phyloP scores from a whole-genome alignment of 2,113 vertebrate genomes.

The Boulengerochromis microlepis region DNA sequence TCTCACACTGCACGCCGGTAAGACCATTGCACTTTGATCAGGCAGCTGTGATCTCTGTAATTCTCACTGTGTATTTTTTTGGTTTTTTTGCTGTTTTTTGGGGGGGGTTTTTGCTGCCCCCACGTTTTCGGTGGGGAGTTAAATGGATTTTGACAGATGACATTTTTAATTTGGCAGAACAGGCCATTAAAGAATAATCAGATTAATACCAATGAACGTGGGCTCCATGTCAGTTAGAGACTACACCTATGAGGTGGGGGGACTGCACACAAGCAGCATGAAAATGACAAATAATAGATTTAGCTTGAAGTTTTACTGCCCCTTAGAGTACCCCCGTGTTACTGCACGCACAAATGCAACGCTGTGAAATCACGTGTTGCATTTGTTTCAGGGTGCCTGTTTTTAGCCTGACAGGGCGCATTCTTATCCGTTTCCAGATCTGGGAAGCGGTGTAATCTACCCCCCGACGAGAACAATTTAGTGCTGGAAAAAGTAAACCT shows the following conservation, averaged over 20 bases:
- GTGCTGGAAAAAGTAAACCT: neutral
- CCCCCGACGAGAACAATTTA: neutral
- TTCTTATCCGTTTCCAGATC: neutral
- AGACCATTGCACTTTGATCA: constrained; percentile 9
- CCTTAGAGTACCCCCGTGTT: constrained; percentile 30
- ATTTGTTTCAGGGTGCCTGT: neutral
- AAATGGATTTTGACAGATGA: constrained; percentile 27
- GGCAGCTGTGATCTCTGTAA: neutral
- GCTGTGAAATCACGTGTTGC: neutral
- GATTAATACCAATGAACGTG: constrained; percentile 2
- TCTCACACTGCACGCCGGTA: constrained; percentile 97
- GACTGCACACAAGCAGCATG: neutral
- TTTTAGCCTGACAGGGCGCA: neutral
- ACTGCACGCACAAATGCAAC: constrained; percentile 17
- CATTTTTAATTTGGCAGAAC: constrained; percentile 19
- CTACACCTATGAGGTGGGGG: neutral
- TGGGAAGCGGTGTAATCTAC: neutral
- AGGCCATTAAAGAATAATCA: constrained; percentile 7
- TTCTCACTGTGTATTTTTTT: neutral
- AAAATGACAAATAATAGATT: neutral
- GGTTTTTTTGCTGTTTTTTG: neutral
- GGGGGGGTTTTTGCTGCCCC: neutral
- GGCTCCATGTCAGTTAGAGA: neutral
- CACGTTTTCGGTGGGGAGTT: neutral
- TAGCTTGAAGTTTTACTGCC: constrained; percentile 55